These are phyloP conservation scores for Zonitis immaculata DNA, from an alignment of 2,888 invertebrate species.

Conservation along the genomic window DNA sequence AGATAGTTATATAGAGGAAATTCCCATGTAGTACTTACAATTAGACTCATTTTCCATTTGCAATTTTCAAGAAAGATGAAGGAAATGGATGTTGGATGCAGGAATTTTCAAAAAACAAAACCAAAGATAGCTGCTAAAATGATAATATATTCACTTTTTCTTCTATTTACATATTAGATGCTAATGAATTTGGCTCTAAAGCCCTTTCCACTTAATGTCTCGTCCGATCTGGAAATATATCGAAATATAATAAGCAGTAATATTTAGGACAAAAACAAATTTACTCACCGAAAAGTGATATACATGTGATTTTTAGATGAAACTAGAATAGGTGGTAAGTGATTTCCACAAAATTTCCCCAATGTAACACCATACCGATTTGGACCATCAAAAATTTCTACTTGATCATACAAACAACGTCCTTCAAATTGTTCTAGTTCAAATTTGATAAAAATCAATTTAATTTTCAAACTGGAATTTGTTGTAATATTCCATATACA, in stretches of 20 bases:
- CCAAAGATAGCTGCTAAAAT: too few relatives aligned
- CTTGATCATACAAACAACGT: conserved; percentile 85
- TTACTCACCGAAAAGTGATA: conserved; percentile 64
- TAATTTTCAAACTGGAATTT: conserved; percentile 92
- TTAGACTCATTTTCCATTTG: too few relatives aligned
- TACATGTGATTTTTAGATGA: conserved; percentile 84
- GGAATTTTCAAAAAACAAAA: too few relatives aligned
- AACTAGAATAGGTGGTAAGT: conserved; percentile 79
- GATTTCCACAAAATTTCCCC: conserved; percentile 88
- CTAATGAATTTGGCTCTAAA: neutral
- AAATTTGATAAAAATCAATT: conserved; percentile 86
- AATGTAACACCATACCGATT: conserved; percentile 74
- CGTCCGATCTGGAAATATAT: neutral
- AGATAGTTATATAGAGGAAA: too few relatives aligned
- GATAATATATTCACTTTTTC: too few relatives aligned
- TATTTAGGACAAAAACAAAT: too few relatives aligned
- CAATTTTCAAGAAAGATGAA: too few relatives aligned
- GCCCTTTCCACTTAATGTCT: neutral
- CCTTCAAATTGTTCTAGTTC: conserved; percentile 94
- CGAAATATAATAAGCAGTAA: too few relatives aligned
- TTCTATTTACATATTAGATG: neutral
- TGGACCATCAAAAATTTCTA: conserved; percentile 87
- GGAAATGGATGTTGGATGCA: too few relatives aligned
- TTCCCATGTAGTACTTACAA: too few relatives aligned
- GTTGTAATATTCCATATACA: conserved; percentile 97